Base-by-base conservation (phyloP, 2,113 vertebrate genomes). In the Malurus cyaneus region DNA sequence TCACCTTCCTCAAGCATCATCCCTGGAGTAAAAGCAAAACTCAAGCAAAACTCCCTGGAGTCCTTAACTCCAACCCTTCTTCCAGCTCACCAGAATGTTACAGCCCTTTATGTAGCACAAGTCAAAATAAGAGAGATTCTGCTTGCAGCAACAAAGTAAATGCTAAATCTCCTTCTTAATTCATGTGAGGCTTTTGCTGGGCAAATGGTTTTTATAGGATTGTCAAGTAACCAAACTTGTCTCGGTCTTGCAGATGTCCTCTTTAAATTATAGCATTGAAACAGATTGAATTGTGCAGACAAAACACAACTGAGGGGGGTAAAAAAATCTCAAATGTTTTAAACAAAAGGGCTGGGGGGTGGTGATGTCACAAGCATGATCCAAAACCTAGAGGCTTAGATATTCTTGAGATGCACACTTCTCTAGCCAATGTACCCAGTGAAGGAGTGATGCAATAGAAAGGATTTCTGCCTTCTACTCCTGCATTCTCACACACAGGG, bases 311-410 rank as follows among this genome's bases (percentile, higher is more conserved):
- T 66, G 20, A 70, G 34, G 25, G 49, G 12, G 13, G 12, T 23
- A 17, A 80, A 12, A 36, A 66, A 78, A 44, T 2, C 3, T 11
- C 24, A 19, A 70, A 13, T 53, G 17, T 29, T 73, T 92, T 61
- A 44, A 42, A 73, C 34, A 28, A 42, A 31, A 3, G 14, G 5
- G 0, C 1, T 3, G 2, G 8, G 3, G 6, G 16, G 8, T 18
- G 41, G 23, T n/a, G 41, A n/a, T 56, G 76, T 88, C 69, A 90
- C 50, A 93, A 95, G 16, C 6, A 15, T 67, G 49, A 92, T 89
- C 42, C 82, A 88, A 56, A 94, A 93, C 86, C 86, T 93, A 94
- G 41, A 84, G 57, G 49, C 71, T 96, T 83, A 94, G 65, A 57
- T 78, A 92, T 74, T 36, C 9, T 57, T 95, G 91, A 93, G 85